Conservation (phyloP, 2,113 vertebrate species). For the Antechinus flavipes region DNA sequence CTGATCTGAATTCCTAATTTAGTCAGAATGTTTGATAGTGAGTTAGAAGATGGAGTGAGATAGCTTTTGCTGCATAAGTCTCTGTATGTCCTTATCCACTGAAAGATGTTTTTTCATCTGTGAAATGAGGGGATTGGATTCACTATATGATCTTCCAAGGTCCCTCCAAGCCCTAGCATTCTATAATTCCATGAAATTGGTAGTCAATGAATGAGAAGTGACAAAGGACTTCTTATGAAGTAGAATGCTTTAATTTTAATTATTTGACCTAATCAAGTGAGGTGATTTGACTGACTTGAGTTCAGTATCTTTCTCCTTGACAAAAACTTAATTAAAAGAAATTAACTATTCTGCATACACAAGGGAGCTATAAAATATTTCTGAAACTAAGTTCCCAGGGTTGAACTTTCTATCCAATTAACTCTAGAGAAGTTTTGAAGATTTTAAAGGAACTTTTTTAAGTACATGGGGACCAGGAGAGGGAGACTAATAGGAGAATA, state of each 20-base stretch:
- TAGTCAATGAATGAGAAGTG: background rate
- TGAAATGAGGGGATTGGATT: background rate
- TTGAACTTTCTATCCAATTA: background rate
- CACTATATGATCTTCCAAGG: conserved; percentile 5
- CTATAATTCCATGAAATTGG: background rate
- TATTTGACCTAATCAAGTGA: background rate
- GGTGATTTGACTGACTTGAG: conserved; percentile 7
- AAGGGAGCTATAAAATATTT: conserved; percentile 15
- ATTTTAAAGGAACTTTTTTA: conserved; percentile 18
- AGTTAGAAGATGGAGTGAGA: background rate
- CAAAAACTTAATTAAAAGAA: background rate
- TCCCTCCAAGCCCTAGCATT: background rate
- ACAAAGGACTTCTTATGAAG: conserved; percentile 4
- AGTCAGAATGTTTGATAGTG: background rate
- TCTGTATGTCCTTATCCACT: background rate
- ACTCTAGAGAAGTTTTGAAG: background rate
- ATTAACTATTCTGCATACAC: background rate
- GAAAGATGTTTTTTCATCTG: background rate
- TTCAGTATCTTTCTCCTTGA: conserved; percentile 29
- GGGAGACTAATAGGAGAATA: conserved; percentile 18
- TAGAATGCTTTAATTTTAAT: background rate
- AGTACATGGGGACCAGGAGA: background rate
- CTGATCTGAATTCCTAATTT: background rate
- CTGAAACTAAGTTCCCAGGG: conserved; percentile 3
- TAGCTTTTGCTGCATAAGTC: background rate